Percentiles rank a stretch among this genome's conserved stretches.
Conservation (phyloP, 2,888 invertebrate species). For the Lycocerus yunnanus region DNA sequence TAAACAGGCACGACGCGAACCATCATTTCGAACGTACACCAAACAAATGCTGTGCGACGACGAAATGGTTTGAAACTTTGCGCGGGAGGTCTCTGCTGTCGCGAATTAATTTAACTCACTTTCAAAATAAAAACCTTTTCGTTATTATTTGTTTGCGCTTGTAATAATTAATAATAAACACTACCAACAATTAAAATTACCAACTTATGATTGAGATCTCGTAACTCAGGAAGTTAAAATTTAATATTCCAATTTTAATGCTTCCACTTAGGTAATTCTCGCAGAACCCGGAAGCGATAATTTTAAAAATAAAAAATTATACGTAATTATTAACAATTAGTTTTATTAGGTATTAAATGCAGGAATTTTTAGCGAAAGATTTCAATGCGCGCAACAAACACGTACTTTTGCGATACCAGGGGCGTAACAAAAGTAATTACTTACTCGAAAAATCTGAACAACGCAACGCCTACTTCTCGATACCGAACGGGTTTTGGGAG, state of each 20-base stretch:
- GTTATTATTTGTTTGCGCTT: neutral
- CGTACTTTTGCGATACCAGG: neutral
- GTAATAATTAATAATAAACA: neutral
- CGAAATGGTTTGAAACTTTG: neutral
- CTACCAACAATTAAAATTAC: neutral
- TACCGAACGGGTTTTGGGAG: neutral
- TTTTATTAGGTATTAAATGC: neutral
- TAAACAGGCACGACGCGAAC: slow-evolving; percentile 20
- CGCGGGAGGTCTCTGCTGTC: slow-evolving; percentile 21
- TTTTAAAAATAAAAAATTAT: neutral
- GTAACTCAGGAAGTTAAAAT: neutral
- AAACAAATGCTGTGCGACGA: slow-evolving; percentile 13
- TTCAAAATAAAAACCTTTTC: neutral
- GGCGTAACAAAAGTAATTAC: neutral
- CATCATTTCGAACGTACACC: slow-evolving; percentile 9
- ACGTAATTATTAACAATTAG: neutral
- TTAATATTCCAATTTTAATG: neutral
- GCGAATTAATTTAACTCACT: neutral
- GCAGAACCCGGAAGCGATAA: neutral
- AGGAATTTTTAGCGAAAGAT: neutral
- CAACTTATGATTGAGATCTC: neutral
- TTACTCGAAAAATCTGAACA: neutral
- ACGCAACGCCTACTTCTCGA: neutral
- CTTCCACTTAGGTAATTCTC: neutral
- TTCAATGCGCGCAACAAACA: neutral